Conservation (phyloP, 1,140 invertebrate species). For the Macrotrachela quadricornifera region DNA sequence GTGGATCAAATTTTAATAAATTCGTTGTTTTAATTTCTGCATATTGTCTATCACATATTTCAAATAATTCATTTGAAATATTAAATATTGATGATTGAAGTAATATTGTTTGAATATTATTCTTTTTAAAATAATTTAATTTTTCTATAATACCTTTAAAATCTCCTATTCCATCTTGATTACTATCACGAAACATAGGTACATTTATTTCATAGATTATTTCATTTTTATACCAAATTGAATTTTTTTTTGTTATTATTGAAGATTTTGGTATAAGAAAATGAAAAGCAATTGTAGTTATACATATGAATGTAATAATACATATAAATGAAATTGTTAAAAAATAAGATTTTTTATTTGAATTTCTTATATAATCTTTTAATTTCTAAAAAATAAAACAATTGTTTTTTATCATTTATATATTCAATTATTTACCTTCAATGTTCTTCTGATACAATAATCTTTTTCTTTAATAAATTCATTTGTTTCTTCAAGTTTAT, state of each 20-base stretch:
- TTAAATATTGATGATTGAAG: too few species aligned
- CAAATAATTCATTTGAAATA: too few species aligned
- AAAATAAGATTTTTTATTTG: neutral
- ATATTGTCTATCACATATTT: too few species aligned
- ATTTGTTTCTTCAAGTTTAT: too few species aligned
- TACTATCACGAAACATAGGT: neutral
- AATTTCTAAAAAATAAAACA: too few species aligned
- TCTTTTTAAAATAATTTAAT: neutral
- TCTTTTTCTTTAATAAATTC: too few species aligned
- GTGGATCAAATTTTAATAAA: too few species aligned
- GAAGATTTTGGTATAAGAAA: neutral
- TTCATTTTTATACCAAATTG: slow-evolving; percentile 4
- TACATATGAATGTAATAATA: neutral
- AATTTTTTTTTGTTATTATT: neutral
- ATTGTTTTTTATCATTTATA: too few species aligned
- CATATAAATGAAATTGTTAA: slow-evolving; percentile 1
- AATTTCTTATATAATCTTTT: neutral
- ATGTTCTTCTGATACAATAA: too few species aligned
- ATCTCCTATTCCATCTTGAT: neutral
- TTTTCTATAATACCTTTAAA: neutral
- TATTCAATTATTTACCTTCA: too few species aligned
- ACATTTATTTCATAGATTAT: slow-evolving; percentile 3
- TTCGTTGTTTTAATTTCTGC: too few species aligned
- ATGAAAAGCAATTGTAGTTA: neutral
- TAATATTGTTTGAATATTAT: neutral